Evolutionary conservation across 2,888 invertebrate genomes (phyloP).

Genomic region (Calameuta pallipes): DNA sequence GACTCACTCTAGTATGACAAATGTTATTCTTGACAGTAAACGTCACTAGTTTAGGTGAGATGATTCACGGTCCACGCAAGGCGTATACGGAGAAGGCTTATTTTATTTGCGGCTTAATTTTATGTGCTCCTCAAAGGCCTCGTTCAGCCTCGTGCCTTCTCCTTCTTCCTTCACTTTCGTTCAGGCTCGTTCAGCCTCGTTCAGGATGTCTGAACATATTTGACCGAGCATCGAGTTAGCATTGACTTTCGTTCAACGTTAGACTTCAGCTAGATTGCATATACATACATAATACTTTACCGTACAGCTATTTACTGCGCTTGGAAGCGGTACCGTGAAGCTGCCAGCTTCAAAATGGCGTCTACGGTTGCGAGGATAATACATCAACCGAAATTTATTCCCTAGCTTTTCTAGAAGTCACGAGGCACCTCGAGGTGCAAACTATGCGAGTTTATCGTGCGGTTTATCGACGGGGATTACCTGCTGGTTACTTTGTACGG

Average conservation of each 20-base stretch:
- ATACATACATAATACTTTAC: neutral
- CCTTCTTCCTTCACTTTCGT: neutral
- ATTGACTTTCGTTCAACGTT: neutral
- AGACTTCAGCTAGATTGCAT: neutral
- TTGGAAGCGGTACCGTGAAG: neutral
- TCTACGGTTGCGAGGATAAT: constrained; percentile 14
- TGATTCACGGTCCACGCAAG: constrained; percentile 53
- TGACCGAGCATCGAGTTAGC: neutral
- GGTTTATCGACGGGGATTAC: constrained; percentile 23
- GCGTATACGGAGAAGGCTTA: constrained; percentile 29
- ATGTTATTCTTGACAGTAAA: constrained; percentile 62
- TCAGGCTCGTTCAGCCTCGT: neutral
- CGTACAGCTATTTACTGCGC: neutral
- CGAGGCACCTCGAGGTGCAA: constrained; percentile 22
- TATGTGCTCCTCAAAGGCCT: constrained; percentile 42
- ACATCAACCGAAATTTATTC: constrained; percentile 34
- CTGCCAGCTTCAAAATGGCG: neutral
- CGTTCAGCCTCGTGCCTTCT: constrained; percentile 3
- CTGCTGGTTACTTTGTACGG: neutral
- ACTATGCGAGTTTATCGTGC: constrained; percentile 26
- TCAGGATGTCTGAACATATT: neutral
- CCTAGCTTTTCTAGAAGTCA: constrained; percentile 26
- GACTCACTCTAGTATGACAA: constrained; percentile 55
- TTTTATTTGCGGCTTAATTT: constrained; percentile 63
- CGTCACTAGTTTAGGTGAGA: constrained; percentile 60